A percentile compares a stretch with the other conserved stretches of the same genome.
Conservation (phyloP, 2,113 vertebrate species). For the Spheniscus mendiculus region DNA sequence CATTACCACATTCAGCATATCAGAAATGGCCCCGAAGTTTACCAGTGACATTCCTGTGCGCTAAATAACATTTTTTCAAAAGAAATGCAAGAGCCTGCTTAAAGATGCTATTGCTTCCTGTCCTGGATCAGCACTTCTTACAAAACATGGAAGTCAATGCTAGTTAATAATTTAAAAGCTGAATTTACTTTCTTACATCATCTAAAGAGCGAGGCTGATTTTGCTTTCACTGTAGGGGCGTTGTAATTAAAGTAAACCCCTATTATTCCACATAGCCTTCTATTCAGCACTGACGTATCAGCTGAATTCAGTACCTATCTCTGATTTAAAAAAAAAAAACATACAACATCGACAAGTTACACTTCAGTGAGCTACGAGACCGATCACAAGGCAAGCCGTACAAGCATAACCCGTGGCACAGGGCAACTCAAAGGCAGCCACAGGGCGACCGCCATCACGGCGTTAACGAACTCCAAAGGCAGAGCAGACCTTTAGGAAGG, state of each 20-base stretch:
- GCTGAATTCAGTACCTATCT: not conserved
- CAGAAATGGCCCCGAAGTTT: not conserved
- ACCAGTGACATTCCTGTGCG: not conserved
- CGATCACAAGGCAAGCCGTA: not conserved
- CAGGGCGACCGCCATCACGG: accelerated
- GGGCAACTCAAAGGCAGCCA: not conserved
- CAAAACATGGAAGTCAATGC: not conserved
- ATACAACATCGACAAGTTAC: not conserved
- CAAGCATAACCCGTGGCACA: accelerated
- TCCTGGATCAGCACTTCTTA: not conserved
- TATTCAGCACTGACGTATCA: not conserved
- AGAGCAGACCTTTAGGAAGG: not conserved
- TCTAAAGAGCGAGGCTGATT: not conserved
- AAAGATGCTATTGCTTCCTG: not conserved
- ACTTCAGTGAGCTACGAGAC: not conserved
- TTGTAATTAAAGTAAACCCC: not conserved
- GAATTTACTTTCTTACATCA: not conserved
- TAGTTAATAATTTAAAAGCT: not conserved
- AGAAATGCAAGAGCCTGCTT: not conserved
- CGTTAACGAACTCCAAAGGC: not conserved
- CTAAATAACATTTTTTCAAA: not conserved
- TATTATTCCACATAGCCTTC: not conserved
- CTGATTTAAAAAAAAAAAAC: not conserved
- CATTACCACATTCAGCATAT: not conserved
- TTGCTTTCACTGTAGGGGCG: not conserved